Evolutionary conservation across 2,888 invertebrate genomes (phyloP).

Genomic region (Hoplodrina ambigua): DNA sequence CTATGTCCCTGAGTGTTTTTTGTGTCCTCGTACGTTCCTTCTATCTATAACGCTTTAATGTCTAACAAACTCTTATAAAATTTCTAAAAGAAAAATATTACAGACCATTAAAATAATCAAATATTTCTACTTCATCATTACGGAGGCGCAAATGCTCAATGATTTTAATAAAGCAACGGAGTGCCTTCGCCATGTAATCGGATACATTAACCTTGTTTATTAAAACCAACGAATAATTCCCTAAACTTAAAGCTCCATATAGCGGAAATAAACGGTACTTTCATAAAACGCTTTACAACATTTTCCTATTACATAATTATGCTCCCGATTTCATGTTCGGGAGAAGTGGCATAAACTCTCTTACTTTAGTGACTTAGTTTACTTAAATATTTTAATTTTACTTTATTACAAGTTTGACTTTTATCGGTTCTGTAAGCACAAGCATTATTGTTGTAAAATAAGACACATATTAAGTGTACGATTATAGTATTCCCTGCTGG

Average conservation of each 20-base stretch:
- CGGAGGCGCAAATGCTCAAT: background rate
- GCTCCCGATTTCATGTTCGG: slow-evolving; percentile 43
- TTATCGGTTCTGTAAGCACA: slow-evolving; percentile 6
- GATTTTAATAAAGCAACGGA: slow-evolving; percentile 38
- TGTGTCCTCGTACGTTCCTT: background rate
- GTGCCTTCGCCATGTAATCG: slow-evolving; percentile 55
- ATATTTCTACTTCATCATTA: slow-evolving; percentile 30
- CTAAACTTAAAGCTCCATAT: slow-evolving; percentile 38
- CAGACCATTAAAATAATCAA: slow-evolving; percentile 8
- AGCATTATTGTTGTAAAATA: slow-evolving; percentile 16
- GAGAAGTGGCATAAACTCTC: slow-evolving; percentile 29
- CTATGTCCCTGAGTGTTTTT: background rate
- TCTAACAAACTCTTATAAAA: background rate
- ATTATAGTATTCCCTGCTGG: slow-evolving; percentile 64
- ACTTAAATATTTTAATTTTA: slow-evolving; percentile 38
- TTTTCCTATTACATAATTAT: slow-evolving; percentile 30
- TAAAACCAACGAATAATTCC: slow-evolving; percentile 50
- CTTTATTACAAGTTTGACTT: slow-evolving; percentile 33
- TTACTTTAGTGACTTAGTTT: slow-evolving; percentile 27
- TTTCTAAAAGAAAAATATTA: background rate
- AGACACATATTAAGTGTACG: slow-evolving; percentile 67
- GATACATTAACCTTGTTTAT: slow-evolving; percentile 59
- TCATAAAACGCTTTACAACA: slow-evolving; percentile 45
- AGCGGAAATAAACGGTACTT: slow-evolving; percentile 53
- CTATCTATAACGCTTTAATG: background rate